Evolutionary conservation across 2,888 invertebrate genomes (phyloP), one percentile per base, ranked within the genome.

Genomic region (Antheraea yamamai): DNA sequence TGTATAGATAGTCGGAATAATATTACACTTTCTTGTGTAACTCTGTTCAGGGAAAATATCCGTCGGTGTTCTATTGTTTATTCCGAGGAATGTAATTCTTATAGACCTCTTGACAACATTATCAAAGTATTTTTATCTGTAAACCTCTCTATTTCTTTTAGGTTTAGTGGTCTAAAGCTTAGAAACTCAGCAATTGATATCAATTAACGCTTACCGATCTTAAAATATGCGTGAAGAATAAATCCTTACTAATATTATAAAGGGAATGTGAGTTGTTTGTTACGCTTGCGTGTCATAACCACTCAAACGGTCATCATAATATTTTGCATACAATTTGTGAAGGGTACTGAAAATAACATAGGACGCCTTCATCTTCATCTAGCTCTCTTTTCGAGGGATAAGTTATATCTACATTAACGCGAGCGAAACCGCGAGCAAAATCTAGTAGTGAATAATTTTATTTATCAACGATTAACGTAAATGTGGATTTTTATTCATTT

Each of bases 21-120:
- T 30, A 66, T 0, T 16, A 16, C 64, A 4, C 26, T 30, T 16
- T 26, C 14, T 4, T 12, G 16, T 26, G 26, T 26, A 26, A 64
- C 10, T 64, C 8, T 64, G 85, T 87, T 86, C 81, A 84, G 78
- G 76, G 77, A 76, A 76, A 77, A 76, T 83, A 83, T 84, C 81
- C 82, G 81, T 84, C 83, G 80, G 80, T 80, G 79, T 82, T 23
- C 8, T 58, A n/a, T 58, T n/a, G 8, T n/a, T 20, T 77, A 52
- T 55, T 79, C 78, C 84, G 85, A 87, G 88, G 85, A 83, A 81
- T 83, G 87, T 84, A 79, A 20, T 61, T 8, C 76, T 76, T 76
- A 78, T 80, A 76, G 81, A 79, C 18, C 55, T 55, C 18, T 47
- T 47, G 10, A 47, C 47, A 47, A 8, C 20, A 18, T 55, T 4